Percentiles rank a stretch among this genome's conserved stretches.
These are phyloP conservation scores for Phrynocephalus forsythii DNA, from an alignment of 2,797 vertebrate species.

Conservation along the genomic window DNA sequence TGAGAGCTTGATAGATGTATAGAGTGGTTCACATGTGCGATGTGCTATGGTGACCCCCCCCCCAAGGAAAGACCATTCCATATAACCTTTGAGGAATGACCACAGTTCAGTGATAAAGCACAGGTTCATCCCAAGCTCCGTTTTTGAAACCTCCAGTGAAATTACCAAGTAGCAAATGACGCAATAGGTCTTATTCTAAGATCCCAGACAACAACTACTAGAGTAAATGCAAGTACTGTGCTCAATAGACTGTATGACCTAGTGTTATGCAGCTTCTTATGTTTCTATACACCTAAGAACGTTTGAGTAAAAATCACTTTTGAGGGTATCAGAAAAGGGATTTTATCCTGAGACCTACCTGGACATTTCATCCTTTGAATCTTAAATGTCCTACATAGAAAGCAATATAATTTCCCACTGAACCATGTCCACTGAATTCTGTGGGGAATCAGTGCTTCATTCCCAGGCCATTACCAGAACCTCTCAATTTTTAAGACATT, in stretches of 20 bases:
- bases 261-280: not conserved
- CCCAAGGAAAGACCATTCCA: not conserved
- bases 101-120: not conserved
- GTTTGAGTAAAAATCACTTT: not conserved
- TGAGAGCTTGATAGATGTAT: not conserved
- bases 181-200: not conserved
- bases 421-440: not conserved
- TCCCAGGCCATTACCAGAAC: not conserved
- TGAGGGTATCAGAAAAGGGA: not conserved
- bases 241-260: not conserved
- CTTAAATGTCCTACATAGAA: not conserved
- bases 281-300: not conserved
- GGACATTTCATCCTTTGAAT: not conserved
- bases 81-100: not conserved
- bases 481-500: not conserved
- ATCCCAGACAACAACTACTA: not conserved
- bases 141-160: not conserved
- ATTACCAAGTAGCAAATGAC: not conserved
- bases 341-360: not conserved
- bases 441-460: not conserved
- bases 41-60: too few species aligned
- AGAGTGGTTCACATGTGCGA: not conserved
- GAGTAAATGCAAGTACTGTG: not conserved
- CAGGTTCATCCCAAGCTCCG: not conserved
- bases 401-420: not conserved